phyloP scores from a whole-genome alignment of 1,140 invertebrate genomes.

The Papilio aristodemus region DNA sequence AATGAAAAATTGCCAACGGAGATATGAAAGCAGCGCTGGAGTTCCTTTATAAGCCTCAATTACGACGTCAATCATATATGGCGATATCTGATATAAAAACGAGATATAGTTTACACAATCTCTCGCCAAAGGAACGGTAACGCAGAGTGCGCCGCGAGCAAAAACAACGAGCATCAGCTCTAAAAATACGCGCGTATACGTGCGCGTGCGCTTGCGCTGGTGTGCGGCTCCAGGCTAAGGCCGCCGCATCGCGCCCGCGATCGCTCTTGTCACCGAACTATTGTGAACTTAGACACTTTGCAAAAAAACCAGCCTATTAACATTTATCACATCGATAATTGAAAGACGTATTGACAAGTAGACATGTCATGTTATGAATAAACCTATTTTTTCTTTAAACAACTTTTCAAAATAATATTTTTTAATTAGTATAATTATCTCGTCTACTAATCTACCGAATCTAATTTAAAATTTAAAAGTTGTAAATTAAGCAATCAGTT shows the following conservation, averaged over 20 bases:
- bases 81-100: conserved; percentile 31
- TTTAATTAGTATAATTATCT: too few species aligned
- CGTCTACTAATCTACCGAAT: too few species aligned
- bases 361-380: too few species aligned
- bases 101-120: conserved; percentile 28
- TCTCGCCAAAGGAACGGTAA: conserved; percentile 44
- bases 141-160: conserved; percentile 40
- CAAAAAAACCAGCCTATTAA: conserved; percentile 8
- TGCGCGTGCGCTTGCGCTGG: conserved; percentile 37
- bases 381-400: too few species aligned
- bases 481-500: too few species aligned
- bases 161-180: conserved; percentile 65
- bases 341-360: conserved; percentile 45
- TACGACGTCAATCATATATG: conserved; percentile 11
- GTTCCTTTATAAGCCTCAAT: conserved; percentile 13
- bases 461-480: too few species aligned
- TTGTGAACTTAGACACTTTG: conserved; percentile 3
- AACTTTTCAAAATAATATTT: too few species aligned
- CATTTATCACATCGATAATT: neutral
- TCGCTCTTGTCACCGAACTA: too few species aligned
- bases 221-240: conserved; percentile 51
- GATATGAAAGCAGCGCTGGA: neutral
- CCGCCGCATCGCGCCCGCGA: conserved; percentile 44
- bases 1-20: neutral
- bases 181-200: conserved; percentile 62